Evolutionary conservation across 2,113 vertebrate species (phyloP).

Genomic region (Orthonyx spaldingii): DNA sequence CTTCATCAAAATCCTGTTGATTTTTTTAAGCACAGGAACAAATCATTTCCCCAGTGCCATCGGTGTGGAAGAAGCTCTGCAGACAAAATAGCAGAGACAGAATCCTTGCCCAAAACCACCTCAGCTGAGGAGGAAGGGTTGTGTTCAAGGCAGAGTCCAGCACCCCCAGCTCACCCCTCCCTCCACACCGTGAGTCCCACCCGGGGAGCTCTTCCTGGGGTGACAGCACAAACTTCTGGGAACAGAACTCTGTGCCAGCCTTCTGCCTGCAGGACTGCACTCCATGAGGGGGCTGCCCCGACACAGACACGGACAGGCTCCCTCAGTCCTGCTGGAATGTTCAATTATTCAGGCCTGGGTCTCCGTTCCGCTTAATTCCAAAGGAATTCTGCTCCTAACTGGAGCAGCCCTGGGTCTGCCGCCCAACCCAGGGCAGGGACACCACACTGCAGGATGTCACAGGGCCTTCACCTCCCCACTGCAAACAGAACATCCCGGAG

Average conservation of each 20-base stretch:
- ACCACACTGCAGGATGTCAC: not conserved
- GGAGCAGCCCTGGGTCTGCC: not conserved
- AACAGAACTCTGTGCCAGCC: not conserved
- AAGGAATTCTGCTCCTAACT: not conserved
- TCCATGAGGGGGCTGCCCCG: not conserved
- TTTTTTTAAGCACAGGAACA: not conserved
- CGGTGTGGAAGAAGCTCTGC: not conserved
- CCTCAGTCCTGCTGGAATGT: not conserved
- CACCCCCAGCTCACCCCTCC: not conserved
- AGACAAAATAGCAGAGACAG: not conserved
- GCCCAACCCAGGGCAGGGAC: not conserved
- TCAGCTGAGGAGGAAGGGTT: not conserved
- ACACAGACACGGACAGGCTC: not conserved
- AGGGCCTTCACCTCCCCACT: not conserved
- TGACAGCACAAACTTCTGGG: not conserved
- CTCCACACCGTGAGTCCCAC: not conserved
- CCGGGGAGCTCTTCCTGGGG: not conserved
- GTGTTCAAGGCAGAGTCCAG: not conserved
- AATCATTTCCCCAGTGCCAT: not conserved
- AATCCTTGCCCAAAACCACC: not conserved
- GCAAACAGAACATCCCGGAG: not conserved
- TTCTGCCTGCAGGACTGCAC: not conserved
- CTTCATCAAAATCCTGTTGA: not conserved
- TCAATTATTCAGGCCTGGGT: not conserved
- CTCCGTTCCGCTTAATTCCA: not conserved